phyloP scores from a whole-genome alignment of 1,140 invertebrate species.

The Hyles vespertilio region DNA sequence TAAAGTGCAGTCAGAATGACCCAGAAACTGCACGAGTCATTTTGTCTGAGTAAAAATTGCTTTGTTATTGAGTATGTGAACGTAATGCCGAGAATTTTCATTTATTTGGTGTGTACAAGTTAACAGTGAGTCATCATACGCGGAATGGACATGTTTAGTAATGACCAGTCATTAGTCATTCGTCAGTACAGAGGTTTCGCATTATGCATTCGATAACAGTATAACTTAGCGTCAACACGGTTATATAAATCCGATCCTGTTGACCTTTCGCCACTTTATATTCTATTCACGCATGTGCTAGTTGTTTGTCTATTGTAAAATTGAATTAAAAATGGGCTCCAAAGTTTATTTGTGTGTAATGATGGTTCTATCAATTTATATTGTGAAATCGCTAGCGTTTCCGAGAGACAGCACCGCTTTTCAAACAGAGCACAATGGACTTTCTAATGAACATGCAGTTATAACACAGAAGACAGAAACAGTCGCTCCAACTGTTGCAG shows the following conservation, averaged over 20 bases:
- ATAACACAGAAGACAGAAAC: too few species aligned
- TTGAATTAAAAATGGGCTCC: neutral
- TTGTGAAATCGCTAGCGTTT: slow-evolving; percentile 1
- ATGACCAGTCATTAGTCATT: neutral
- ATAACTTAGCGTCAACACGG: neutral
- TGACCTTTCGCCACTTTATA: slow-evolving; percentile 10
- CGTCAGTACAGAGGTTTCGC: neutral
- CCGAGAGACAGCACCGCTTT: slow-evolving; percentile 2
- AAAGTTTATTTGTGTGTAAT: slow-evolving; percentile 4
- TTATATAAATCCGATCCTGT: slow-evolving; percentile 1
- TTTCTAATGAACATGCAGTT: too few species aligned
- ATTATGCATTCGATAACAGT: neutral
- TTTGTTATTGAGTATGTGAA: too few species aligned
- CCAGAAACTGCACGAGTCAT: too few species aligned
- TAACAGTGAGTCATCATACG: neutral
- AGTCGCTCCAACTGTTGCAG: too few species aligned
- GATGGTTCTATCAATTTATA: slow-evolving; percentile 2
- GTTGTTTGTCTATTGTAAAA: too few species aligned
- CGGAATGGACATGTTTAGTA: neutral
- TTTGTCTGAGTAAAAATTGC: too few species aligned
- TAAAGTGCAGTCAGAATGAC: too few species aligned
- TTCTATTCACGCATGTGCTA: neutral
- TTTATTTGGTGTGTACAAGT: too few species aligned
- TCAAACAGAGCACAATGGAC: neutral
- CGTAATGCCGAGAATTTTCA: too few species aligned